These are phyloP conservation scores for Blomia tropicalis DNA, from an alignment of 2,888 invertebrate genomes.

Conservation along the genomic window DNA sequence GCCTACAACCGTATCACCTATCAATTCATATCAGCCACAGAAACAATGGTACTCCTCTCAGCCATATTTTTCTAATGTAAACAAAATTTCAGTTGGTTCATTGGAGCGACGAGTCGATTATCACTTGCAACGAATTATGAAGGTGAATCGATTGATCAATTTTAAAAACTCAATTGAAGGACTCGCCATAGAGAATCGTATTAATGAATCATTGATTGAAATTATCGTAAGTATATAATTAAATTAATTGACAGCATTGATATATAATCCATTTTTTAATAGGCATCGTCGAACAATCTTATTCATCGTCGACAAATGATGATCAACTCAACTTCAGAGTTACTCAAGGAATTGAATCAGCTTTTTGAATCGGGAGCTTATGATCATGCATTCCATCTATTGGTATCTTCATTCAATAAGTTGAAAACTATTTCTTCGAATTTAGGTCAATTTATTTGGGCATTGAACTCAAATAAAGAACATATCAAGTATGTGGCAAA, in stretches of 20 bases:
- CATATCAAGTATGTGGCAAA: constrained; percentile 9
- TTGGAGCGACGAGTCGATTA: constrained; percentile 2
- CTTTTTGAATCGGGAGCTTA: not conserved
- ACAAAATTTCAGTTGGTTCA: constrained; percentile 3
- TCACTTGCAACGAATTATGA: constrained; percentile 11
- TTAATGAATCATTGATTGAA: not conserved
- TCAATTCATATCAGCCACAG: no score
- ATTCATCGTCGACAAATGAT: not conserved
- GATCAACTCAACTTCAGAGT: not conserved
- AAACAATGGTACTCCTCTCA: no score
- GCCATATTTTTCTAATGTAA: not conserved
- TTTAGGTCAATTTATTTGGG: constrained; percentile 8
- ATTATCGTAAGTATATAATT: constrained; percentile 10
- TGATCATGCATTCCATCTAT: not conserved
- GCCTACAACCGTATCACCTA: no score
- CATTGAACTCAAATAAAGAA: constrained; percentile 6
- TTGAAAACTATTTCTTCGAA: not conserved
- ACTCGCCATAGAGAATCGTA: not conserved
- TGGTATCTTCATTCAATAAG: not conserved
- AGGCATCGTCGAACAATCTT: not conserved
- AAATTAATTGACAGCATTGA: not conserved
- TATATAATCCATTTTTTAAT: not conserved
- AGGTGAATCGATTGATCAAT: not conserved
- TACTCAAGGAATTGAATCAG: not conserved
- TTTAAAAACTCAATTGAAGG: not conserved